Base-by-base conservation (phyloP, 2,888 invertebrate genomes). In the Theretra japonica region DNA sequence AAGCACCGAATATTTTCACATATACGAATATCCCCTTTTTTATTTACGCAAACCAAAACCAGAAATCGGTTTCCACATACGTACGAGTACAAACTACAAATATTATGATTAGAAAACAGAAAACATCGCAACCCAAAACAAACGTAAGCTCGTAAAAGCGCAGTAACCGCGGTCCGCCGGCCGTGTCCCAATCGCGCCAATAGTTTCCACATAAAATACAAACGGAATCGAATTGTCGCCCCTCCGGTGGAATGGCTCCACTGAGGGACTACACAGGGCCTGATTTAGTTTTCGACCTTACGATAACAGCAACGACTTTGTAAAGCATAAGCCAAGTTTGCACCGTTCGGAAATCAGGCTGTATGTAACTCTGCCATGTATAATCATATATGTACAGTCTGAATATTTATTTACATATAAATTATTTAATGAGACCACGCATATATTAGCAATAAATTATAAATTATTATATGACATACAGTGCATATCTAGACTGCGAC, bases 201-300 rank as follows among this genome's bases (percentile, higher is more conserved):
- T 83, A 82, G 82, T 82, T 84, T 77, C 71, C 75, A 74, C 81
- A 82, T 86, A 86, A 86, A 84, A 80, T 72, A 71, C 73, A 68
- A 72, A 73, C 75, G 79, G 75, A 76, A 81, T 76, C 75, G 75
- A 75, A 72, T 76, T 73, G 75, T 75, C 77, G 62, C 70, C 73
- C 73, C 69, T 65, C 25, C 33, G 53, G 71, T 41, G 59, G 62
- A 73, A 79, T 77, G 68, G 70, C 70, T 71, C 75, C 76, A 69
- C 33, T 68, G 79, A 76, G 77, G 73, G 74, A 15, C 62, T 72
- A 74, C 74, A 58, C 69, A 68, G 68, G 73, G 75, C 70, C 74
- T 72, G 53, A 56, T 1, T 19, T 53, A 65, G 41, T 15, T 41
- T 21, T 25, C 25, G 4, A 70, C 48, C 28, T 17, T n/a, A 30